These are phyloP conservation scores for Orthonychiurus folsomi DNA, from an alignment of 2,888 invertebrate species.

Conservation along the genomic window DNA sequence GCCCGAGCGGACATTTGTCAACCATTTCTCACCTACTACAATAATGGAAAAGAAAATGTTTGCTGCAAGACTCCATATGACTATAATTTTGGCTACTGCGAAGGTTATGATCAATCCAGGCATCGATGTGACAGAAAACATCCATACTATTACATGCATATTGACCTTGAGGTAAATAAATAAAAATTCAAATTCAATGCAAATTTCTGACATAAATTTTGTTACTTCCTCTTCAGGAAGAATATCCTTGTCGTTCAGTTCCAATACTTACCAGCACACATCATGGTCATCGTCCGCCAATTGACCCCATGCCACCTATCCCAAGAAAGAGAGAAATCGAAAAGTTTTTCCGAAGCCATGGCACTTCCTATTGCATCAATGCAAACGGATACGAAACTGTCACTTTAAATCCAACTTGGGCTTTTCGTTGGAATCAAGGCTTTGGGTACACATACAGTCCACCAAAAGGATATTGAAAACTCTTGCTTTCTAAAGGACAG, in stretches of 20 bases:
- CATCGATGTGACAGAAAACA: conserved; percentile 37
- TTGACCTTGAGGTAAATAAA: conserved; percentile 28
- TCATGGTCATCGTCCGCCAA: conserved; percentile 35
- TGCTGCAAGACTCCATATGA: conserved; percentile 36
- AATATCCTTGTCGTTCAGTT: conserved; percentile 36
- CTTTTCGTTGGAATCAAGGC: conserved; percentile 29
- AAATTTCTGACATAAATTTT: background rate
- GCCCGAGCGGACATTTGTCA: background rate
- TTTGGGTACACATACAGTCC: conserved; percentile 38
- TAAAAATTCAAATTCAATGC: background rate
- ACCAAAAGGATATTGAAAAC: too few relatives aligned
- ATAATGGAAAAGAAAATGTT: conserved; percentile 26
- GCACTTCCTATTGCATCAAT: conserved; percentile 27
- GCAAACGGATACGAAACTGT: conserved; percentile 32
- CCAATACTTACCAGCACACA: conserved; percentile 33
- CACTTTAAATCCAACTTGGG: conserved; percentile 27
- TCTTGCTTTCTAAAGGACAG: too few relatives aligned
- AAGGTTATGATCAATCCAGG: conserved; percentile 35
- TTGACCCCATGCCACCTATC: conserved; percentile 21
- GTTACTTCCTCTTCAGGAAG: conserved; percentile 31
- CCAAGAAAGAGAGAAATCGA: conserved; percentile 20
- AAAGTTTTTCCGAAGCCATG: conserved; percentile 29
- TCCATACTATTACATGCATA: conserved; percentile 32
- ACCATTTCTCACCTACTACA: conserved; percentile 11
- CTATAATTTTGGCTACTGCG: conserved; percentile 35